These are phyloP conservation scores for Coluber constrictor DNA, from an alignment of 2,797 vertebrate genomes.

Conservation along the genomic window DNA sequence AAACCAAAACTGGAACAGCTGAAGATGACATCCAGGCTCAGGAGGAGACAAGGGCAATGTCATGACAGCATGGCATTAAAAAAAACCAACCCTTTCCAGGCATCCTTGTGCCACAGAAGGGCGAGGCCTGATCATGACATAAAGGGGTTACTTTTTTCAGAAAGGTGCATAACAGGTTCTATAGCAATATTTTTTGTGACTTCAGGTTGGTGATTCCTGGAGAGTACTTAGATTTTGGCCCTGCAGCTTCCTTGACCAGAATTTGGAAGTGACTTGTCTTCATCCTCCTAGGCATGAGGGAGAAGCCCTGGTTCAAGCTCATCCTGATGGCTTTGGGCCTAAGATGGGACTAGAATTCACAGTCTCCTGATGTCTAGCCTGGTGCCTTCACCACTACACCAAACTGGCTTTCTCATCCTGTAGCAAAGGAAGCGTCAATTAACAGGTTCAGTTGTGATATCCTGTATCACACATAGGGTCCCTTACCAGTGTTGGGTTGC, in stretches of 20 bases:
- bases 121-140: not conserved
- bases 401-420: not conserved
- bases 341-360: not conserved
- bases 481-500: not conserved
- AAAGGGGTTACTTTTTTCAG: not conserved
- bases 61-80: not conserved
- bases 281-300: not conserved
- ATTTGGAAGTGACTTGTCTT: not conserved
- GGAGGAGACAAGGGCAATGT: not conserved
- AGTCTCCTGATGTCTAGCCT: not conserved
- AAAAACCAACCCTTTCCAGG: not conserved
- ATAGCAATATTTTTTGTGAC: not conserved
- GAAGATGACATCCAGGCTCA: not conserved
- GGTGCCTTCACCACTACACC: not conserved
- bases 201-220: not conserved
- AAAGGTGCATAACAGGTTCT: not conserved
- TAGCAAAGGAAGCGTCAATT: not conserved
- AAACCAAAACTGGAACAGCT: not conserved
- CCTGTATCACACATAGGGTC: not conserved
- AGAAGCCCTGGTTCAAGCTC: not conserved
- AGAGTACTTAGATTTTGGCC: not conserved
- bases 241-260: not conserved
- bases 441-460: not conserved
- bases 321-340: not conserved
- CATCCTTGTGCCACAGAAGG: not conserved